Conservation (phyloP, 2,888 invertebrate species). For the Invenusta paracnida region DNA sequence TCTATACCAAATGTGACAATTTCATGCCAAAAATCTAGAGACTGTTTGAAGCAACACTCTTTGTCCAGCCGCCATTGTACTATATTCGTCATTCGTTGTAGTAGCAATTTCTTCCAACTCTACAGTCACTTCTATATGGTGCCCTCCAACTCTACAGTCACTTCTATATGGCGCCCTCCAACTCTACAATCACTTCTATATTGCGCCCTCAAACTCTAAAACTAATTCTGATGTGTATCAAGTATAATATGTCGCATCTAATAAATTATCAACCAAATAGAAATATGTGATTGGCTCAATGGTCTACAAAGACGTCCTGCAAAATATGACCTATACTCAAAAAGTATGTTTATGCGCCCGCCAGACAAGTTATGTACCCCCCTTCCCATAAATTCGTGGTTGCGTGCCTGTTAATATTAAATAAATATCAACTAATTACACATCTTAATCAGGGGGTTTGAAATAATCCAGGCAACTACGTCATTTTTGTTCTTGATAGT, state of each 20-base stretch:
- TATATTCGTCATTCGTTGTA: background rate
- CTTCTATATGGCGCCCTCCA: background rate
- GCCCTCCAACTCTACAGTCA: conserved; percentile 1
- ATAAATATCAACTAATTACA: no score
- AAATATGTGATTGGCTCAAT: conserved; percentile 12
- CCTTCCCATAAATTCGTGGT: background rate
- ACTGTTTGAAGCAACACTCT: background rate
- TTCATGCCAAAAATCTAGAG: background rate
- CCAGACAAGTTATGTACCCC: background rate
- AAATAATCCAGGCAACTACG: no score
- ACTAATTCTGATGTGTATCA: background rate
- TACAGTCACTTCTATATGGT: background rate
- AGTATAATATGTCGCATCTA: conserved; percentile 19
- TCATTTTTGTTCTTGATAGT: no score
- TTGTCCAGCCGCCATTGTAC: background rate
- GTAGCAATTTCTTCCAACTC: background rate
- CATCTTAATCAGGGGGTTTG: no score
- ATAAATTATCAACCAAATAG: conserved; percentile 26
- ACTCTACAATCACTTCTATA: background rate
- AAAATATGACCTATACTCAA: conserved; percentile 7
- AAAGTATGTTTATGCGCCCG: background rate
- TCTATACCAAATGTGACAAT: background rate
- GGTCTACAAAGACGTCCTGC: background rate
- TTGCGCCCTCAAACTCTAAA: background rate
- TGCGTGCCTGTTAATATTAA: background rate